A percentile compares a stretch with the other conserved stretches of the same genome.
These are phyloP conservation scores for Amblyjoppa proteus DNA, from an alignment of 2,888 invertebrate genomes.

Conservation along the genomic window DNA sequence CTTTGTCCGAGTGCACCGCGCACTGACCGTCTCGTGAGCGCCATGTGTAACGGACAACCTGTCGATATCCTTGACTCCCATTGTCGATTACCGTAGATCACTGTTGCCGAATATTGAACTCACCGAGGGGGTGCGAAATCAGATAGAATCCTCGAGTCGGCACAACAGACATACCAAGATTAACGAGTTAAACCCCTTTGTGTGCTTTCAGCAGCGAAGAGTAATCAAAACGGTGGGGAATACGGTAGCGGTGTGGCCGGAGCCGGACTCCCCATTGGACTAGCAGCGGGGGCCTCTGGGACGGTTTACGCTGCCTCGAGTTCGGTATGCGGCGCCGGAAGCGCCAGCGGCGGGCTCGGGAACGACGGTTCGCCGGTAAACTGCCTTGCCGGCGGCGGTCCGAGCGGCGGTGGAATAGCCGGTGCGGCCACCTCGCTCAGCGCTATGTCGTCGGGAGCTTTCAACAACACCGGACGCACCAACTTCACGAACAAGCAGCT, in stretches of 20 bases:
- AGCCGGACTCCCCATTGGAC: slow-evolving; percentile 63
- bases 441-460: slow-evolving; percentile 75
- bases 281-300: slow-evolving; percentile 50
- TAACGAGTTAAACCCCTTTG: slow-evolving; percentile 38
- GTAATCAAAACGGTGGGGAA: slow-evolving; percentile 77
- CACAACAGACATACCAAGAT: background rate
- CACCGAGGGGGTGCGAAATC: background rate
- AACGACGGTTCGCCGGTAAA: slow-evolving; percentile 61
- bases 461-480: slow-evolving; percentile 96
- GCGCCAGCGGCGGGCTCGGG: slow-evolving; percentile 72
- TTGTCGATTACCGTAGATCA: slow-evolving; percentile 44
- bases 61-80: slow-evolving; percentile 66
- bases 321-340: slow-evolving; percentile 38
- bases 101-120: background rate
- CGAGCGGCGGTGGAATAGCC: slow-evolving; percentile 72
- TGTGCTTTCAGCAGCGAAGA: slow-evolving; percentile 80
- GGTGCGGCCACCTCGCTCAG: slow-evolving; percentile 71
- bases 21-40: slow-evolving; percentile 2
- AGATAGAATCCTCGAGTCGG: background rate
- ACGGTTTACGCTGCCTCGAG: slow-evolving; percentile 64
- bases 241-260: slow-evolving; percentile 75
- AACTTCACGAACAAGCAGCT: slow-evolving; percentile 99
- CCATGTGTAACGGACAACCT: slow-evolving; percentile 81
- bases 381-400: slow-evolving; percentile 52
- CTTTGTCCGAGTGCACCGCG: background rate